Percentiles rank a stretch among this genome's conserved stretches.
Evolutionary conservation across 2,113 vertebrate species (phyloP).

Genomic region (Alexandromys fortis): DNA sequence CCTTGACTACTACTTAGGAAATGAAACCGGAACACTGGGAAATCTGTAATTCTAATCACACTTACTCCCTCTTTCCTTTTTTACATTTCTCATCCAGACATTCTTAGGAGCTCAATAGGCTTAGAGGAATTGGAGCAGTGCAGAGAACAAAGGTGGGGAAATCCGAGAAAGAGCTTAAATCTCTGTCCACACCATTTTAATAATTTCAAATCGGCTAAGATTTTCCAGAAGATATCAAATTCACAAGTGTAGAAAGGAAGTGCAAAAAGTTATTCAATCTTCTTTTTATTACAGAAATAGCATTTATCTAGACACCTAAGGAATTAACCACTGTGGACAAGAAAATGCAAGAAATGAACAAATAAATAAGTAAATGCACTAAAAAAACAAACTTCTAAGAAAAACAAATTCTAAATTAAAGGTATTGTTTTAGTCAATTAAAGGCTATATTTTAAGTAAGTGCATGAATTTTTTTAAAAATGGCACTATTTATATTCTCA

Average conservation of each 20-base stretch:
- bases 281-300: neutral
- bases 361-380: neutral
- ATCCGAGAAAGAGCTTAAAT: constrained; percentile 42
- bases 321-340: constrained; percentile 24
- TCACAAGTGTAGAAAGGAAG: constrained; percentile 17
- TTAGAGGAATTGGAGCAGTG: constrained; percentile 71
- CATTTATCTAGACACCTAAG: neutral
- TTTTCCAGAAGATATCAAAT: constrained; percentile 18
- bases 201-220: constrained; percentile 18
- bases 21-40: constrained; percentile 61
- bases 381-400: neutral
- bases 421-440: neutral
- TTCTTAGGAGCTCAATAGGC: constrained; percentile 71
- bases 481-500: neutral
- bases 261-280: constrained; percentile 37
- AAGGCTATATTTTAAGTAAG: neutral
- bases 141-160: constrained; percentile 70
- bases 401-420: constrained; percentile 45
- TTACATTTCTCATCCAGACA: constrained; percentile 75
- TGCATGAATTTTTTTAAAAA: constrained; percentile 8
- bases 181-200: constrained; percentile 22
- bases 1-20: constrained; percentile 71
- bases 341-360: neutral
- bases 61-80: constrained; percentile 73
- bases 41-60: constrained; percentile 80